phyloP scores from a whole-genome alignment of 2,888 invertebrate species.

The Halocaridina rubra region DNA sequence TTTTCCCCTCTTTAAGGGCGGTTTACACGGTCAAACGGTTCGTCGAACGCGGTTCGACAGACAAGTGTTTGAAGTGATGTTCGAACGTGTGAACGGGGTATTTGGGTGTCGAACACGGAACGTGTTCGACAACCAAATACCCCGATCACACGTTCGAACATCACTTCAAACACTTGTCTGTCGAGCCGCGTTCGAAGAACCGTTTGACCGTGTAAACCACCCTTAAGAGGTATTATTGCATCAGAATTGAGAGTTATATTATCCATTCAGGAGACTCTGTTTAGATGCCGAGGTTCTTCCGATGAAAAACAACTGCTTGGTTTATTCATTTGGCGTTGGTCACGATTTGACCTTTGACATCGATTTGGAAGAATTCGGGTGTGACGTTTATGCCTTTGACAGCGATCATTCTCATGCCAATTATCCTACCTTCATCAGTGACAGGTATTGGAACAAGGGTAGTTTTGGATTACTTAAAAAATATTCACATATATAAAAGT shows the following conservation, averaged over 20 bases:
- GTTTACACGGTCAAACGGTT: too few species aligned
- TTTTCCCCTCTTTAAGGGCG: neutral
- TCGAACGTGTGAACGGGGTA: too few species aligned
- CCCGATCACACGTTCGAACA: too few species aligned
- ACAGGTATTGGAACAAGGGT: conserved; percentile 9
- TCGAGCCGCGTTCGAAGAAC: too few species aligned
- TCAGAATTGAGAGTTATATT: conserved; percentile 20
- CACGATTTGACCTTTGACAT: conserved; percentile 55
- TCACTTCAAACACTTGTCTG: too few species aligned
- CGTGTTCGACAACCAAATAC: too few species aligned
- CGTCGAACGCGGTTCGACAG: too few species aligned
- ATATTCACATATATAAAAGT: neutral
- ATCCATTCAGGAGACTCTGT: conserved; percentile 37
- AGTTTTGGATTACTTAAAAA: neutral
- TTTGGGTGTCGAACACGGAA: too few species aligned
- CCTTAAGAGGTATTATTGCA: conserved; percentile 46
- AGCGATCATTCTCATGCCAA: conserved; percentile 27
- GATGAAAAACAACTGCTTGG: conserved; percentile 33
- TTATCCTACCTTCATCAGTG: conserved; percentile 34
- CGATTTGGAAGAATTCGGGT: conserved; percentile 20
- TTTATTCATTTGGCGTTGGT: conserved; percentile 53
- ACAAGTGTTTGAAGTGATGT: too few species aligned
- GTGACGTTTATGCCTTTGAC: conserved; percentile 55
- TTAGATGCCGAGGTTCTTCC: conserved; percentile 27
- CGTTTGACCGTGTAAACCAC: too few species aligned